Conservation (phyloP, 2,888 invertebrate species). For the Latrodectus elegans region DNA sequence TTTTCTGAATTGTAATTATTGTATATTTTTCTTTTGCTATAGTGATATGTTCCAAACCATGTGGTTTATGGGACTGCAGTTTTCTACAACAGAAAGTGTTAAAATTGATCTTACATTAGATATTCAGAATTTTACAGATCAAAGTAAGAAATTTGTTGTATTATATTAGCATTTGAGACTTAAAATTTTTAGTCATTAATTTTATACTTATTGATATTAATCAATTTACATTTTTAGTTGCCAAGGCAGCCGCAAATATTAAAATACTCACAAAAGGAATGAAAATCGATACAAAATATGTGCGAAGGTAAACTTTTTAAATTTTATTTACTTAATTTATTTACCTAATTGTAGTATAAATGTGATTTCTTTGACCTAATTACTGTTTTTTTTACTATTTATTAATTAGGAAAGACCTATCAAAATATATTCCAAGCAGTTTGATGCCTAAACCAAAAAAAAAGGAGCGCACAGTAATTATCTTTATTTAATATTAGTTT, state of each 20-base stretch:
- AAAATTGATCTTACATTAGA: constrained; percentile 95
- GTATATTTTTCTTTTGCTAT: constrained; percentile 53
- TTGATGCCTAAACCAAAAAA: constrained; percentile 57
- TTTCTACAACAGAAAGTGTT: constrained; percentile 89
- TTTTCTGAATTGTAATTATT: too few relatives aligned
- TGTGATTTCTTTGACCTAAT: neutral
- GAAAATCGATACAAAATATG: constrained; percentile 71
- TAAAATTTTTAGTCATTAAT: neutral
- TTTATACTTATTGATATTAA: neutral
- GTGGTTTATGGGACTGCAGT: constrained; percentile 98
- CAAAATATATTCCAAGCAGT: constrained; percentile 67
- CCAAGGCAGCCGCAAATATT: constrained; percentile 35
- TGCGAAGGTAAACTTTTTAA: constrained; percentile 58
- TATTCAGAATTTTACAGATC: constrained; percentile 91
- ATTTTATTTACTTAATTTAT: neutral
- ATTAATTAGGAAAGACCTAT: constrained; percentile 67
- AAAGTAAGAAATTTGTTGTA: constrained; percentile 79
- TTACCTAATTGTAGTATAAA: neutral
- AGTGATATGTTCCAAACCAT: constrained; percentile 83
- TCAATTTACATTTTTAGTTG: constrained; percentile 51
- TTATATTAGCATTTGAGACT: too few relatives aligned
- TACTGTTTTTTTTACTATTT: neutral
- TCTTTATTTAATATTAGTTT: neutral
- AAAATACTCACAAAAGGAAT: constrained; percentile 67
- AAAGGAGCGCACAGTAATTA: constrained; percentile 50